phyloP scores from a whole-genome alignment of 2,888 invertebrate genomes.

The Didymodactylos carnosus region DNA sequence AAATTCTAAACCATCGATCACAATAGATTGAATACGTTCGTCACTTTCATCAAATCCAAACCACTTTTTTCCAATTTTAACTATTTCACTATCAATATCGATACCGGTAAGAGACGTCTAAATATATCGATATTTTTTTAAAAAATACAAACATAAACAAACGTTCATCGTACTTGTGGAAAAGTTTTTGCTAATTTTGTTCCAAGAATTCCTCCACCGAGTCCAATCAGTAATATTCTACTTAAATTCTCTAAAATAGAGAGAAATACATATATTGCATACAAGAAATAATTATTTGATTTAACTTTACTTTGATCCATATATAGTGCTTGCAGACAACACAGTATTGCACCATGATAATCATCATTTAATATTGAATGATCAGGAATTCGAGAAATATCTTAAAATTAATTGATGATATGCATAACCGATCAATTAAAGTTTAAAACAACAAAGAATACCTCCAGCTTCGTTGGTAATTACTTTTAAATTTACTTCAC shows the following conservation, averaged over 20 bases:
- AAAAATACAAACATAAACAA: background rate
- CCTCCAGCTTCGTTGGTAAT: too few relatives aligned
- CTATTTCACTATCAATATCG: background rate
- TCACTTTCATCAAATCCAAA: background rate
- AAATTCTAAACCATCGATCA: background rate
- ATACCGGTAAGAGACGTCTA: background rate
- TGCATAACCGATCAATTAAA: background rate
- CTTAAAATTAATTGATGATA: background rate
- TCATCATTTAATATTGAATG: background rate
- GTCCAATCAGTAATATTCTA: too few relatives aligned
- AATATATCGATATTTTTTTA: background rate
- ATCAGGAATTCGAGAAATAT: background rate
- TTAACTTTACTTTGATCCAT: too few relatives aligned
- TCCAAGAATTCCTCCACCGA: background rate
- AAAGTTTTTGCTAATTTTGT: background rate
- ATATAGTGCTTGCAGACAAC: background rate
- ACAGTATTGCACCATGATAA: background rate
- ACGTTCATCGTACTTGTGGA: background rate
- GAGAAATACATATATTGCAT: too few relatives aligned
- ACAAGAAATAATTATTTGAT: too few relatives aligned
- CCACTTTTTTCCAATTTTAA: background rate
- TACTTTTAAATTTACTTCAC: background rate
- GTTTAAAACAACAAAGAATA: too few relatives aligned
- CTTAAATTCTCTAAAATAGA: too few relatives aligned
- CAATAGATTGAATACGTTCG: background rate